phyloP scores from a whole-genome alignment of 2,113 vertebrate species.

The Bos javanicus region DNA sequence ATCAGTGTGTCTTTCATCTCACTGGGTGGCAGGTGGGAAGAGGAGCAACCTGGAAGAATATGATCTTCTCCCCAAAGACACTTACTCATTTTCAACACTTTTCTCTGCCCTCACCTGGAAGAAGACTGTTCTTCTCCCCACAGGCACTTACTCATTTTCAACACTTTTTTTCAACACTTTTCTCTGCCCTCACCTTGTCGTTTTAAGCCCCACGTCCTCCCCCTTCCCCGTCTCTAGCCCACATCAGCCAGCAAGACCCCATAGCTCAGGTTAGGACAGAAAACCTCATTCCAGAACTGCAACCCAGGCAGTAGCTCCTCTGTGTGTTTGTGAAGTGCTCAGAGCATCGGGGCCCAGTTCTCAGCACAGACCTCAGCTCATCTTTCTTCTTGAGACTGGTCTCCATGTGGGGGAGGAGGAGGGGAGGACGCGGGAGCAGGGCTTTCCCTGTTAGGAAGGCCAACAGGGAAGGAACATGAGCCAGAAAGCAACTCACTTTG shows the following conservation, averaged over 20 bases:
- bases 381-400: neutral
- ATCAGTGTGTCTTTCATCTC: neutral
- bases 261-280: neutral
- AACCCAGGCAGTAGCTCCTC: neutral
- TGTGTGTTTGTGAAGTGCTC: neutral
- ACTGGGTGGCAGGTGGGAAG: neutral
- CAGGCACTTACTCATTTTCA: neutral
- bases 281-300: neutral
- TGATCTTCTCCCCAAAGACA: neutral
- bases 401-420: neutral
- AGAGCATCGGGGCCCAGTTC: neutral
- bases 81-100: neutral
- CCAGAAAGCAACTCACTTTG: neutral
- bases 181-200: neutral
- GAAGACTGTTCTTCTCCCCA: neutral
- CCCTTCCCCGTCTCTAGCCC: neutral
- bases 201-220: neutral
- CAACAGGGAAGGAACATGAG: neutral
- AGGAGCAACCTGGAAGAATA: neutral
- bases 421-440: neutral
- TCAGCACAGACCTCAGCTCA: neutral
- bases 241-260: neutral
- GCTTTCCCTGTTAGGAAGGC: neutral
- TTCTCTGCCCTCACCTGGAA: neutral
- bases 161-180: neutral